These are phyloP conservation scores for Athalia rosae DNA, from an alignment of 2,888 invertebrate species.

Conservation along the genomic window DNA sequence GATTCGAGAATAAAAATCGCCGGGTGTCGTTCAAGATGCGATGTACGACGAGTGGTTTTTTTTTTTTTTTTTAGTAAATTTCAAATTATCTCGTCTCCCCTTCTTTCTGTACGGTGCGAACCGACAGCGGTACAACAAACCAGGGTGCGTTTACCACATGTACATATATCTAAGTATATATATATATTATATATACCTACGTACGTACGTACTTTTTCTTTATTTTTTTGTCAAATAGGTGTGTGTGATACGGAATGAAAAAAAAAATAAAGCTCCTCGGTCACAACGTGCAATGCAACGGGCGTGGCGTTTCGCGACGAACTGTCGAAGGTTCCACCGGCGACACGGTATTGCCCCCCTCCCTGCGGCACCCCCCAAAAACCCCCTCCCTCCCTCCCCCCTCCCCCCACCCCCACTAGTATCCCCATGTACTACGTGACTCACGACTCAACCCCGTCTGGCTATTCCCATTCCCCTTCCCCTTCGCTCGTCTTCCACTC, in stretches of 20 bases:
- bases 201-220: not conserved
- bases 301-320: conserved; percentile 73
- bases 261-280: not conserved
- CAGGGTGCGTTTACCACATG: not conserved
- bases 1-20: not conserved
- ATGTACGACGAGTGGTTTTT: not conserved
- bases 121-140: not conserved
- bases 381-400: no score
- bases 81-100: not conserved
- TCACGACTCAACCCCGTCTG: conserved; percentile 65
- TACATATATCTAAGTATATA: not conserved
- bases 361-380: conserved; percentile 58
- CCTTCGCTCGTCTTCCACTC: conserved; percentile 11
- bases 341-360: conserved; percentile 35
- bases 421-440: conserved; percentile 57
- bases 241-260: not conserved
- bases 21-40: not conserved
- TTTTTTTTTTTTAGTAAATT: not conserved
- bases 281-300: conserved; percentile 51
- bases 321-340: conserved; percentile 62
- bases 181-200: conserved; percentile 2
- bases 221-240: not conserved
- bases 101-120: not conserved
- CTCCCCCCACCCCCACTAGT: conserved; percentile 65
- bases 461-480: conserved; percentile 42